These are phyloP conservation scores for Zygogramma bicolorata DNA, from an alignment of 2,888 invertebrate species.

Conservation along the genomic window DNA sequence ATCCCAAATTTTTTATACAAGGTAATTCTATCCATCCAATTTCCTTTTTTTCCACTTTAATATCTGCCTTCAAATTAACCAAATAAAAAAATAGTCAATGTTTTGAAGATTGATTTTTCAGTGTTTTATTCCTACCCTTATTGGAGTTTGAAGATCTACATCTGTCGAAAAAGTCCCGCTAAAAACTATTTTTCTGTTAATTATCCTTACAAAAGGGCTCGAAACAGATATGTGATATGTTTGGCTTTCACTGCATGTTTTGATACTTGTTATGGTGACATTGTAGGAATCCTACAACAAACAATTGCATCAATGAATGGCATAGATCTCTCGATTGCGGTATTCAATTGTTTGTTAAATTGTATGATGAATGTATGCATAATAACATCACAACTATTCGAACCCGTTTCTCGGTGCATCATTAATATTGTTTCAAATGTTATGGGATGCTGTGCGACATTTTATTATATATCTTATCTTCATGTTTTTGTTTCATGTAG, in stretches of 20 bases:
- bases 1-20: constrained; percentile 52
- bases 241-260: not conserved
- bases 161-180: not conserved
- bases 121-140: not conserved
- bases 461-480: too few relatives aligned
- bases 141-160: not conserved
- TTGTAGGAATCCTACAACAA: not conserved
- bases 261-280: not conserved
- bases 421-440: too few relatives aligned
- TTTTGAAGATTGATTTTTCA: not conserved
- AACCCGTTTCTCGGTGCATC: too few relatives aligned
- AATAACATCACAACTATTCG: too few relatives aligned
- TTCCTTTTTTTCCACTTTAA: constrained; percentile 44
- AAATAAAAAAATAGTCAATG: constrained; percentile 25
- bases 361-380: too few relatives aligned
- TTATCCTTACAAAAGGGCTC: not conserved
- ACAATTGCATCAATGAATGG: not conserved
- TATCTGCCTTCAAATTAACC: constrained; percentile 26
- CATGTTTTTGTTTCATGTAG: too few relatives aligned
- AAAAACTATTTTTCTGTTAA: not conserved
- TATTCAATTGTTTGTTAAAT: too few relatives aligned
- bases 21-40: constrained; percentile 51
- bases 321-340: too few relatives aligned
- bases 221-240: not conserved
- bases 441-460: too few relatives aligned